A percentile compares a stretch with the other conserved stretches of the same genome.
phyloP scores from a whole-genome alignment of 2,888 invertebrate genomes.

The Apoda limacodes region DNA sequence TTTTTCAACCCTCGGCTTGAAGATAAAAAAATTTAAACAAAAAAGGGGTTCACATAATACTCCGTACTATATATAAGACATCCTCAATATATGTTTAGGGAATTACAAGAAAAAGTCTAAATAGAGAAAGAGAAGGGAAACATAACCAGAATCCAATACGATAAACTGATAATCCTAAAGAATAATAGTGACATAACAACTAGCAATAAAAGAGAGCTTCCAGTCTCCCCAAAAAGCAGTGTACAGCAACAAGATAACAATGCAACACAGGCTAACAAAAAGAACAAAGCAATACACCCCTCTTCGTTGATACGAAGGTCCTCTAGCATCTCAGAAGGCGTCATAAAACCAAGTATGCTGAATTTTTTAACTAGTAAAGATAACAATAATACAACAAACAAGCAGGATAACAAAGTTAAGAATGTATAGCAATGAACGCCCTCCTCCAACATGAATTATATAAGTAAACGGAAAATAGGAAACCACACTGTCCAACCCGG shows the following conservation, averaged over 20 bases:
- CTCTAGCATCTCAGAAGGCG: conserved; percentile 2
- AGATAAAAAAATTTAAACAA: conserved; percentile 13
- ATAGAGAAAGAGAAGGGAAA: conserved; percentile 18
- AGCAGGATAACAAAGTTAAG: too few species aligned
- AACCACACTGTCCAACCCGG: too few species aligned
- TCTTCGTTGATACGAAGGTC: conserved; percentile 1
- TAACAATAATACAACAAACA: too few species aligned
- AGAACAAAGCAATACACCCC: conserved; percentile 10
- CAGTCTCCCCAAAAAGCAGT: conserved; percentile 13
- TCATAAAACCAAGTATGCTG: conserved; percentile 2
- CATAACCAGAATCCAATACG: conserved; percentile 17
- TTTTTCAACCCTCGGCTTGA: conserved; percentile 9
- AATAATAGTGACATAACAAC: conserved; percentile 5
- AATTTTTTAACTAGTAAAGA: too few species aligned
- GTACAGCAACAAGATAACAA: conserved; percentile 2
- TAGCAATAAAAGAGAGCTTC: conserved; percentile 13
- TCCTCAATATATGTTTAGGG: conserved; percentile 18
- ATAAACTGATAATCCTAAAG: conserved; percentile 15
- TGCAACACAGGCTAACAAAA: conserved; percentile 14
- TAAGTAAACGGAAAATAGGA: too few species aligned
- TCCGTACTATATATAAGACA: conserved; percentile 15
- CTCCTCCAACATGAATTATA: too few species aligned
- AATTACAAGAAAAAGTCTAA: conserved; percentile 16
- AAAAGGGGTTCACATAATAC: conserved; percentile 9
- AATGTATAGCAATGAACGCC: too few species aligned